Evolutionary conservation across 2,113 vertebrate species (phyloP), one percentile per base, ranked within the genome.

Genomic region (Nycticebus coucang): DNA sequence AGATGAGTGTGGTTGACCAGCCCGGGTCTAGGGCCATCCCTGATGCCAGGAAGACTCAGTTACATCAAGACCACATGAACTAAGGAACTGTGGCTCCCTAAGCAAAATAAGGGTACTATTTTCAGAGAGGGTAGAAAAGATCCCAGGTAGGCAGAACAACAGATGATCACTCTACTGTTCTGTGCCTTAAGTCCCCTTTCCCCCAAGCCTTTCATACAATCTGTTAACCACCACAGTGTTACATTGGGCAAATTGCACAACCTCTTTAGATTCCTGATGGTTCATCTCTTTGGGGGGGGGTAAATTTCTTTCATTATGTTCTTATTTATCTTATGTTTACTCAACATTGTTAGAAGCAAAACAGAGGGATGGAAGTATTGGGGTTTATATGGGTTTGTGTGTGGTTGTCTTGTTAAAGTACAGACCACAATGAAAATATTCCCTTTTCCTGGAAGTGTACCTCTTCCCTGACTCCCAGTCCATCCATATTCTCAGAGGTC

Each of bases 281-380:
- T 68, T 60, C 60, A 85, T 91, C n/a, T 95, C 83, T 87, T 87
- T 30, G 4, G 79, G 11, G n/a, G 11, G n/a, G 64, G 37, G 37
- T 80, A 84, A 95, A 82, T 80, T 80, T 83, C 30, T 83, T 93
- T 74, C n/a, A 88, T 95, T 19, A 41, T n/a, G 30, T 41, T 84
- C 35, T 94, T 69, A 72, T 68, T 80, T 26, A 35, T 71, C 71
- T 78, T 41, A 37, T 12, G 87, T 88, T 80, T 94, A 80, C 2
- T 84, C 45, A 94, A 80, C 33, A 89, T 37, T 45, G 53, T 55
- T 86, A 64, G 18, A 9, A 13, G 10, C n/a, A 84, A 85, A 86
- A 45, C 5, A 55, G 55, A 22, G 37, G 30, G 2, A 59, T 81
- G 11, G 14, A 62, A 81, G 5, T 57, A 24, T 62, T 53, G 33